Conservation (phyloP, 1,140 invertebrate species). For the Polypedilum pembai region DNA sequence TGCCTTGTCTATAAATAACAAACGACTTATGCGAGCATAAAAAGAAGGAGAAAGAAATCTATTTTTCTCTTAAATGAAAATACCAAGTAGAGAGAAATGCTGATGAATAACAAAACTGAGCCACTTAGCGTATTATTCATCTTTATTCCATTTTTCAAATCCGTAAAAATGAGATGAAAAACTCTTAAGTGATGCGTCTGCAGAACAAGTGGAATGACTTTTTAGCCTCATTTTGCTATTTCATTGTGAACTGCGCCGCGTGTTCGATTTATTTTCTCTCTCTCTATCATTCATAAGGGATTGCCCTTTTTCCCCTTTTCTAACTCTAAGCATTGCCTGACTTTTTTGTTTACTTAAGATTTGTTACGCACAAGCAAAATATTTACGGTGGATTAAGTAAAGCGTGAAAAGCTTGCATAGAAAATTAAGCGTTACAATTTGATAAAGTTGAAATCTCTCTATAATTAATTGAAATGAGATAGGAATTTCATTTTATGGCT, state of each 20-base stretch:
- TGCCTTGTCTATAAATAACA: constrained; percentile 18
- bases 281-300: background rate
- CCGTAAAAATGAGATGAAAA: background rate
- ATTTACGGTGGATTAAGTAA: background rate
- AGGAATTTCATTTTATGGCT: too few relatives aligned
- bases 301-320: background rate
- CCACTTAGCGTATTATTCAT: constrained; percentile 24
- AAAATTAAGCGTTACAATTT: constrained; percentile 1
- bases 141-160: constrained; percentile 18
- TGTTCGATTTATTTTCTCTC: too few relatives aligned
- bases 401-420: background rate
- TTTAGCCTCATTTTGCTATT: too few relatives aligned
- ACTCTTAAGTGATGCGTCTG: constrained; percentile 16
- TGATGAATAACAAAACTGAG: constrained; percentile 28
- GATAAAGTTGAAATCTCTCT: background rate
- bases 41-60: background rate
- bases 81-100: constrained; percentile 5
- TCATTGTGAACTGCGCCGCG: too few relatives aligned
- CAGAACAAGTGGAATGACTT: constrained; percentile 9
- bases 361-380: background rate
- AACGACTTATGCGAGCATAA: background rate
- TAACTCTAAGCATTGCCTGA: background rate
- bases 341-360: background rate
- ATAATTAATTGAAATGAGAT: too few relatives aligned
- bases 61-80: constrained; percentile 1